Base-by-base conservation (phyloP, 1,140 invertebrate genomes). In the Planococcus citri region DNA sequence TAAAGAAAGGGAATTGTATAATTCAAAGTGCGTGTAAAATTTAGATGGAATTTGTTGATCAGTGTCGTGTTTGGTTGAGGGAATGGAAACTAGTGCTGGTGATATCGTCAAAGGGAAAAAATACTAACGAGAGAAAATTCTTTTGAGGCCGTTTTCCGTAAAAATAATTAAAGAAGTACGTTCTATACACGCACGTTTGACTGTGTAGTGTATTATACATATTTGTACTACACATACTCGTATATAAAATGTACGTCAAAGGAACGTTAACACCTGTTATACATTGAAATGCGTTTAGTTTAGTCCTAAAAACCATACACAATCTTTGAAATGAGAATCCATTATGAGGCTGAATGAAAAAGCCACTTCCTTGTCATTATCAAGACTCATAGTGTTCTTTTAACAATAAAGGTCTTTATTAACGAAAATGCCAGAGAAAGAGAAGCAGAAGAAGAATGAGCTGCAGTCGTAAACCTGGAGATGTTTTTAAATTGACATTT, bases 401-500 rank as follows among this genome's bases (percentile, higher is more conserved):
- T 17, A 64, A 64, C 60, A 64, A 64, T 64, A 27, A 24, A 21
- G 25, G 22, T 64, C 60, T 64, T 64, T 64, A 64, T 64, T 64
- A 64, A 64, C 60, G 22, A 64, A 64, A 22, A n/a, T 58, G 4
- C 60, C 3, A 17, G 25, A 27, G 17, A 64, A 25, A 64, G 60
- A 64, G 60, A 64, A n/a, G n/a, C n/a, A n/a, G n/a, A n/a, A n/a
- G n/a, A 64, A 25, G 60, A 64, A 25, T 12, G 60, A 25, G 60
- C 9, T 17, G 9, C 2, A 64, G 60, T 24, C 60, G 60, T 25
- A 64, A 64, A 64, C 22, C 60, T 22, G 60, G 60, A 64, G 60
- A 64, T 25, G 60, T 64, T 64, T 64, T 64, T 64, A 64, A 64
- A 64, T 64, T 64, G 60, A 64, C 60, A 64, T 64, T 64, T 51